These are phyloP conservation scores for Cardinalis cardinalis DNA, from an alignment of 2,113 vertebrate species.

Conservation along the genomic window DNA sequence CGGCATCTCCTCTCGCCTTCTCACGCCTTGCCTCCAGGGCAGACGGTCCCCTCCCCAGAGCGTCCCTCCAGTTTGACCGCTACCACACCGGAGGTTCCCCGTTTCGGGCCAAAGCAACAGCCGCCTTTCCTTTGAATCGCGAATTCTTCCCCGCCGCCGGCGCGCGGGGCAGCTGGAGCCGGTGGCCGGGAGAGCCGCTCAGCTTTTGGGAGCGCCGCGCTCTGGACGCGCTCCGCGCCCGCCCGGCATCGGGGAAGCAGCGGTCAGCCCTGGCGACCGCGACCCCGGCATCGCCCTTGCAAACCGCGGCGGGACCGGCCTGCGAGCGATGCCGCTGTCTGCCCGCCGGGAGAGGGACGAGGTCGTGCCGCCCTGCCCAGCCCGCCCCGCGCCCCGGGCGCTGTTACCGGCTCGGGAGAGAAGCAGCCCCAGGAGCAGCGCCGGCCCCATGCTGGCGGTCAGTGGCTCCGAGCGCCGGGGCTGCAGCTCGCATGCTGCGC, in stretches of 20 bases:
- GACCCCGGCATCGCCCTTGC: background rate
- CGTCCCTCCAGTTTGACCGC: background rate
- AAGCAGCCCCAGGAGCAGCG: constrained; percentile 42
- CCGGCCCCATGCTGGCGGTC: background rate
- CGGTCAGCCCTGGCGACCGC: background rate
- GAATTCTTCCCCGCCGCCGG: background rate
- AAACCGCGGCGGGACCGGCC: background rate
- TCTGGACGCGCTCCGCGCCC: background rate
- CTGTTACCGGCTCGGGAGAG: constrained; percentile 46
- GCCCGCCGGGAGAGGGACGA: background rate
- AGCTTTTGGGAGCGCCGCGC: background rate
- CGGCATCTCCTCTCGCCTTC: background rate
- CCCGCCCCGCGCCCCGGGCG: background rate
- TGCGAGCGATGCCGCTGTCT: background rate
- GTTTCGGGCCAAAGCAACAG: background rate
- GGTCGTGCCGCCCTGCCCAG: background rate
- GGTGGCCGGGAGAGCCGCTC: background rate
- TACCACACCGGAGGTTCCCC: fast-evolving
- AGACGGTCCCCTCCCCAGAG: background rate
- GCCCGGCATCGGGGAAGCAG: background rate
- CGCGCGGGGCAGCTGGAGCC: background rate
- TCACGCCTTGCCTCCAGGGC: background rate
- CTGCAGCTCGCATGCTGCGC: background rate
- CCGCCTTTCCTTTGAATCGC: background rate
- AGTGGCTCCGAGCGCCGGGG: background rate